A percentile compares a stretch with the other conserved stretches of the same genome.
phyloP scores from a whole-genome alignment of 2,888 invertebrate genomes.

The Achlya flavicornis region DNA sequence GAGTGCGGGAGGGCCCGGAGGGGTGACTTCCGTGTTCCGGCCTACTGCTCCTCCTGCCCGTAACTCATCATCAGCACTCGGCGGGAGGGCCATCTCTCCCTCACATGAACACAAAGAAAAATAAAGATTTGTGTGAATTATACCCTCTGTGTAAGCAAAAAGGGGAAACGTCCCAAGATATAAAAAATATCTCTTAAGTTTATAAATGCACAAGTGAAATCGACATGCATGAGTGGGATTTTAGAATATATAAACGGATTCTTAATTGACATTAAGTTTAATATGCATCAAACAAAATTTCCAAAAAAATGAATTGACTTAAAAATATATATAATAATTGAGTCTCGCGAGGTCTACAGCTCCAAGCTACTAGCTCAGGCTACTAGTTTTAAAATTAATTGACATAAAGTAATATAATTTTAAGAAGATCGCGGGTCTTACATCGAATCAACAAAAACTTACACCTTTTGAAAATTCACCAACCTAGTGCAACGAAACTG shows the following conservation, averaged over 20 bases:
- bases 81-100: constrained; percentile 66
- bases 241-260: neutral
- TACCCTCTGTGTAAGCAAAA: constrained; percentile 60
- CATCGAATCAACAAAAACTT: too few species aligned
- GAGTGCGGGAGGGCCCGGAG: constrained; percentile 65
- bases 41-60: constrained; percentile 53
- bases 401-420: too few species aligned
- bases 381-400: too few species aligned
- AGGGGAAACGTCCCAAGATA: constrained; percentile 55
- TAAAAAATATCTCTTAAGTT: constrained; percentile 37
- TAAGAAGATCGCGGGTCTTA: too few species aligned
- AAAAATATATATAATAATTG: too few species aligned
- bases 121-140: constrained; percentile 80
- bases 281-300: neutral
- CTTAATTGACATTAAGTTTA: neutral
- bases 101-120: constrained; percentile 68
- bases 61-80: constrained; percentile 81
- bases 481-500: too few species aligned
- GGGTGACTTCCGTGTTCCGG: constrained; percentile 74
- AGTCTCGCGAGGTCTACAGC: too few species aligned
- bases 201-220: constrained; percentile 12
- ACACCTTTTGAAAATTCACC: too few species aligned
- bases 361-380: too few species aligned
- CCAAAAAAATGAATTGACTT: too few species aligned
- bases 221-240: neutral